These are phyloP conservation scores for Drosophila macrospina DNA, from an alignment of 2,888 invertebrate species.

Conservation along the genomic window DNA sequence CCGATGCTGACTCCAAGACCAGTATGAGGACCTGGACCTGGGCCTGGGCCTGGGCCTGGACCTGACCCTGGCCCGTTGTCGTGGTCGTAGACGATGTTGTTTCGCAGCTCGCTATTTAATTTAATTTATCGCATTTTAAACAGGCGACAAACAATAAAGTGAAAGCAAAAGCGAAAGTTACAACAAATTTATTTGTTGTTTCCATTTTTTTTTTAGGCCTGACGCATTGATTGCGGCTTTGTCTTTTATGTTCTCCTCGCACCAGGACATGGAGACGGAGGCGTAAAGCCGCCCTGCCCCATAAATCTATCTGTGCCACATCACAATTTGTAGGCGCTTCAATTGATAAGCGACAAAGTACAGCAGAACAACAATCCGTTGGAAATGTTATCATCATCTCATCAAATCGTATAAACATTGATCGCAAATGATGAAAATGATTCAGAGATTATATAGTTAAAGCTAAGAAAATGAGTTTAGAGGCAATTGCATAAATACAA, in stretches of 20 bases:
- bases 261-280: neutral
- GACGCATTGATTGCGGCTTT: conserved; percentile 73
- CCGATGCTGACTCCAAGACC: conserved; percentile 3
- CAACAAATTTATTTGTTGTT: conserved; percentile 71
- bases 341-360: conserved; percentile 39
- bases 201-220: conserved; percentile 24
- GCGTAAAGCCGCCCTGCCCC: conserved; percentile 4
- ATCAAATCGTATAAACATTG: neutral
- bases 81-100: conserved; percentile 10
- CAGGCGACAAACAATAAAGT: conserved; percentile 69
- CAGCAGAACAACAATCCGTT: neutral
- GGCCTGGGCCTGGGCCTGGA: neutral
- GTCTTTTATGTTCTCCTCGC: conserved; percentile 39
- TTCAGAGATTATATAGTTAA: no score
- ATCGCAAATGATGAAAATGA: no score
- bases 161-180: conserved; percentile 41
- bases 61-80: conserved; percentile 7
- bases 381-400: neutral
- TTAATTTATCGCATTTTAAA: conserved; percentile 82
- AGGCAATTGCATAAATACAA: no score
- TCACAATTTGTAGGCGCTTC: conserved; percentile 47
- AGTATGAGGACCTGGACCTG: neutral
- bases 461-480: no score
- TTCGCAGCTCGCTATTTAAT: conserved; percentile 63
- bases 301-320: conserved; percentile 40